phyloP scores from a whole-genome alignment of 2,888 invertebrate species.

The Archips crataeganus region DNA sequence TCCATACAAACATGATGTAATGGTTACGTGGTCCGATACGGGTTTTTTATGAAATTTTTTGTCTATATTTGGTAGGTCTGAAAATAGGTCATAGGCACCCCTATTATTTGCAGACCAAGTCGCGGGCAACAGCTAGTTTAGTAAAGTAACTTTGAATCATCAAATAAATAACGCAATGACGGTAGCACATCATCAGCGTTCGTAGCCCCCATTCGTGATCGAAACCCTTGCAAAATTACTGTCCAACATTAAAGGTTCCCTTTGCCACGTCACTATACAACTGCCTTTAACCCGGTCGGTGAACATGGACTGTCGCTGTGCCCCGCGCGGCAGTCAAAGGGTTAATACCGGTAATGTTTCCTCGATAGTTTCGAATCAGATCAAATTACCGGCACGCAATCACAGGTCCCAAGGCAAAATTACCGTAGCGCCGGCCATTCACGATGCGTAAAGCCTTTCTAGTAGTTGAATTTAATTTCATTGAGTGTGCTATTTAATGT shows the following conservation, averaged over 20 bases:
- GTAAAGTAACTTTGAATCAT: background rate
- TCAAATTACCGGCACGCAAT: constrained; percentile 15
- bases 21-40: too few relatives aligned
- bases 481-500: constrained; percentile 19
- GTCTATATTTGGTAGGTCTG: too few relatives aligned
- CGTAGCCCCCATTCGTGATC: background rate
- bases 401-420: constrained; percentile 10
- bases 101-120: too few relatives aligned
- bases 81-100: too few relatives aligned
- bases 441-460: constrained; percentile 7
- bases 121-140: too few relatives aligned
- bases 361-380: constrained; percentile 15
- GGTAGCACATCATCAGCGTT: background rate
- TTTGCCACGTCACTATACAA: background rate
- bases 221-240: background rate
- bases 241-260: background rate
- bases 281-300: background rate
- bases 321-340: constrained; percentile 2
- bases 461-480: constrained; percentile 19
- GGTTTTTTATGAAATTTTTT: too few relatives aligned
- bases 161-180: background rate
- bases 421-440: background rate
- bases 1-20: too few relatives aligned
- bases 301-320: background rate
- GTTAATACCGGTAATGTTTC: constrained; percentile 5